These are phyloP conservation scores for Drosophila mulleri DNA, from an alignment of 2,888 invertebrate genomes.

Conservation along the genomic window DNA sequence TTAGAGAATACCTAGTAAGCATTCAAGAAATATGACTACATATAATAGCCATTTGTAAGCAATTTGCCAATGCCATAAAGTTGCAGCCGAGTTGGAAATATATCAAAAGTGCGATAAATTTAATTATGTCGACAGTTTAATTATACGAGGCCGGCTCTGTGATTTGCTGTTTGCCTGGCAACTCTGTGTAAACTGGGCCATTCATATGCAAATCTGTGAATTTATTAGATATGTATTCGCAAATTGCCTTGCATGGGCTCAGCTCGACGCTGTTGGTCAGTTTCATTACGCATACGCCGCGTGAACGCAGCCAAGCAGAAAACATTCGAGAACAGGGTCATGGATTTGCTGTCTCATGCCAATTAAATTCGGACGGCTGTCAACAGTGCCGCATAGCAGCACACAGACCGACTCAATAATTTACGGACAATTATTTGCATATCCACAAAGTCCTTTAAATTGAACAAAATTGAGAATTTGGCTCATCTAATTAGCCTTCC, in stretches of 20 bases:
- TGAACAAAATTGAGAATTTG: not conserved
- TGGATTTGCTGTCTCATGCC: slow-evolving; percentile 4
- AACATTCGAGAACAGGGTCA: slow-evolving; percentile 1
- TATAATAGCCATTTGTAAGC: slow-evolving; percentile 22
- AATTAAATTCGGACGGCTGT: slow-evolving; percentile 28
- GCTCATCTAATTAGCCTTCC: not conserved
- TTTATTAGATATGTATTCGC: slow-evolving; percentile 61
- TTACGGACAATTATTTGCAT: not conserved
- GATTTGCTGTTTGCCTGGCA: slow-evolving; percentile 56
- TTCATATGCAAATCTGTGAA: slow-evolving; percentile 71
- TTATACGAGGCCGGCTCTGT: slow-evolving; percentile 52
- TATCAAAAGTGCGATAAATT: slow-evolving; percentile 62
- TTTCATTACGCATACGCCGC: slow-evolving; percentile 35
- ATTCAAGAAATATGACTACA: slow-evolving; percentile 4
- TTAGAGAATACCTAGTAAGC: slow-evolving; percentile 15
- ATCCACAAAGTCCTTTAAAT: not conserved
- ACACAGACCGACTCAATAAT: not conserved
- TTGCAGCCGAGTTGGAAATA: slow-evolving; percentile 5
- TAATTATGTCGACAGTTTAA: slow-evolving; percentile 78
- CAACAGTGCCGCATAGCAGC: slow-evolving; percentile 16
- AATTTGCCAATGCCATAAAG: slow-evolving; percentile 35
- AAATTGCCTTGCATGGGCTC: slow-evolving; percentile 25
- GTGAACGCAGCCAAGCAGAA: slow-evolving; percentile 2
- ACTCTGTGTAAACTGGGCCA: slow-evolving; percentile 48
- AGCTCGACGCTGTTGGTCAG: not conserved